Evolutionary conservation across 2,113 vertebrate genomes (phyloP).

Genomic region (Paramormyrops kingsleyae): DNA sequence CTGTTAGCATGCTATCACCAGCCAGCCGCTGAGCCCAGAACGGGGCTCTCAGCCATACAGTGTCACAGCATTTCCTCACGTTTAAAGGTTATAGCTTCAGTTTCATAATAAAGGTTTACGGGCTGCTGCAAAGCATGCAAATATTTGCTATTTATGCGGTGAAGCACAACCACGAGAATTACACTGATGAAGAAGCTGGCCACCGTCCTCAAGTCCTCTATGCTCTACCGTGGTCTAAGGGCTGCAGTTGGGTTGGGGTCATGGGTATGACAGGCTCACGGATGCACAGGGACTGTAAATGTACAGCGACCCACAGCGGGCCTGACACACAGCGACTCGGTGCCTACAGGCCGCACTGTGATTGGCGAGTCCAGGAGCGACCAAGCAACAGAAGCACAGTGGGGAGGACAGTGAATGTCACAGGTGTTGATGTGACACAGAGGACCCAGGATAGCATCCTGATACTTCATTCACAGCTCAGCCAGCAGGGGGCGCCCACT

Average conservation of each 20-base stretch:
- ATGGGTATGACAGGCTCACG: not conserved
- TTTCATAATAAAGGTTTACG: constrained; percentile 5
- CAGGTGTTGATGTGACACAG: constrained; percentile 27
- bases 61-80: constrained; percentile 10
- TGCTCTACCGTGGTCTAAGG: not conserved
- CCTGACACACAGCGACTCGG: not conserved
- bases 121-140: not conserved
- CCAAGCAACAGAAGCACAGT: constrained; percentile 10
- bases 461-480: not conserved
- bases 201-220: not conserved
- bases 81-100: not conserved
- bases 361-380: not conserved
- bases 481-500: not conserved
- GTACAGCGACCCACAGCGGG: not conserved
- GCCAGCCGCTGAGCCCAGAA: not conserved
- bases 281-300: not conserved
- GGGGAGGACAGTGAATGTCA: constrained; percentile 1
- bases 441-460: not conserved
- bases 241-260: not conserved
- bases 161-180: not conserved
- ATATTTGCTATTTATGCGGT: not conserved
- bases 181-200: not conserved
- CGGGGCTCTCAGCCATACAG: not conserved
- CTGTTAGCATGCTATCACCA: not conserved
- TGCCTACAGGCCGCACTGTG: not conserved